Evolutionary conservation across 2,888 invertebrate genomes (phyloP).

Genomic region (Frankliniella fusca): DNA sequence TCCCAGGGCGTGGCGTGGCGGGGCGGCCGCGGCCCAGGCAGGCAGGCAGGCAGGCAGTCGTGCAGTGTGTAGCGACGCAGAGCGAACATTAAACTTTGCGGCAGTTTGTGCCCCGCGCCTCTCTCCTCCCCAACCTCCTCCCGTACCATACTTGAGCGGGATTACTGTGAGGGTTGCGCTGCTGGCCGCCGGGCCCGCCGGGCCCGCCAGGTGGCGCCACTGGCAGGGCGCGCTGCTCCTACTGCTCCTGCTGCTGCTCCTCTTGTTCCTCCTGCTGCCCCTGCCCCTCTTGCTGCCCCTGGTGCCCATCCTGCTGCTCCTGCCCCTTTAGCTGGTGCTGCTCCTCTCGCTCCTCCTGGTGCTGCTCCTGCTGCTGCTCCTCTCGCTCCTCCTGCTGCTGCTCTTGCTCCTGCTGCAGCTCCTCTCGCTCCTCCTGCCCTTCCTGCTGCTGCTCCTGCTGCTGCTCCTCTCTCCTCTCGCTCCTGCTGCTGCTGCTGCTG

Average conservation of each 20-base stretch:
- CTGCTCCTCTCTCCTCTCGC: too few relatives aligned
- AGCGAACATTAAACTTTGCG: conserved; percentile 22
- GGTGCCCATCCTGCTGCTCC: too few relatives aligned
- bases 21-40: neutral
- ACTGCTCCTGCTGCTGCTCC: neutral
- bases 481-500: too few relatives aligned
- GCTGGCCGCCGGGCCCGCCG: neutral
- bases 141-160: neutral
- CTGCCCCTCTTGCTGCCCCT: neutral
- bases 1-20: neutral
- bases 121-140: neutral
- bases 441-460: neutral
- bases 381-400: too few relatives aligned
- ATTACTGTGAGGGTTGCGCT: neutral
- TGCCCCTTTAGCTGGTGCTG: too few relatives aligned
- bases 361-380: too few relatives aligned
- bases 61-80: neutral
- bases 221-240: neutral
- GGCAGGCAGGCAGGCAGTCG: neutral
- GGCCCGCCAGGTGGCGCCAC: neutral
- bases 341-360: neutral
- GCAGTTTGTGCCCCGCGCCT: neutral
- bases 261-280: neutral
- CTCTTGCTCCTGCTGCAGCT: too few relatives aligned
- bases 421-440: neutral